Evolutionary conservation across 30 jellyfish, hydroid and myxozoan species (phyloP).

Genomic region (Nemopilema nomurai): DNA sequence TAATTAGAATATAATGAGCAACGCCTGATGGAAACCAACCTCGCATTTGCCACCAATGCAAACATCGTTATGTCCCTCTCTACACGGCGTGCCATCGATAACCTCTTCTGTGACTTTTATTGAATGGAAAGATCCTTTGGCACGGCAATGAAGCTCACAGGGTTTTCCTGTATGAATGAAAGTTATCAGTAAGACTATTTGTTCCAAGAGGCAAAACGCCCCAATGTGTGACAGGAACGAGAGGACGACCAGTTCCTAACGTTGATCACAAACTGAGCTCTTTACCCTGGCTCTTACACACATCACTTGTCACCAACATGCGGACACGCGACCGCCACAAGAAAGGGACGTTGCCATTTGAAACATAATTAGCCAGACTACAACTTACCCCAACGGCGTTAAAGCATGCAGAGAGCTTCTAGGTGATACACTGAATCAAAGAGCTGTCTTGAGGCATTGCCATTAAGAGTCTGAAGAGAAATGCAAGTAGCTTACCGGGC

Average conservation of each 20-base stretch:
- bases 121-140: conserved; percentile 68
- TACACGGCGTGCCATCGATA: conserved; percentile 82
- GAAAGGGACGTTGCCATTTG: too few species aligned
- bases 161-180: conserved; percentile 52
- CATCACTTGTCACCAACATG: too few species aligned
- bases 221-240: too few species aligned
- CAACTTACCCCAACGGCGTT: too few species aligned
- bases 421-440: too few species aligned
- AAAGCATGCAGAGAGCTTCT: too few species aligned
- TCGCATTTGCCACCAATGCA: conserved; percentile 86
- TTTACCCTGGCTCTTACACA: too few species aligned
- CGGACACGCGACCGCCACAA: too few species aligned
- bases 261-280: too few species aligned
- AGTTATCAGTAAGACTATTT: background rate
- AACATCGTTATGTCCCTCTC: conserved; percentile 80
- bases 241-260: too few species aligned
- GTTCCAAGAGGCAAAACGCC: background rate
- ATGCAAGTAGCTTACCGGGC: conserved; percentile 30
- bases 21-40: conserved; percentile 49
- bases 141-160: conserved; percentile 77
- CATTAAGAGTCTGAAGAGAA: background rate
- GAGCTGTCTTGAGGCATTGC: background rate
- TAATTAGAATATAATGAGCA: background rate
- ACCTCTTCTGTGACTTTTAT: conserved; percentile 82
- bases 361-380: too few species aligned